Evolutionary conservation across 30 jellyfish, hydroid and myxozoan genomes (phyloP), one percentile per base, ranked within the genome.

Genomic region (Chironex yamaguchii): DNA sequence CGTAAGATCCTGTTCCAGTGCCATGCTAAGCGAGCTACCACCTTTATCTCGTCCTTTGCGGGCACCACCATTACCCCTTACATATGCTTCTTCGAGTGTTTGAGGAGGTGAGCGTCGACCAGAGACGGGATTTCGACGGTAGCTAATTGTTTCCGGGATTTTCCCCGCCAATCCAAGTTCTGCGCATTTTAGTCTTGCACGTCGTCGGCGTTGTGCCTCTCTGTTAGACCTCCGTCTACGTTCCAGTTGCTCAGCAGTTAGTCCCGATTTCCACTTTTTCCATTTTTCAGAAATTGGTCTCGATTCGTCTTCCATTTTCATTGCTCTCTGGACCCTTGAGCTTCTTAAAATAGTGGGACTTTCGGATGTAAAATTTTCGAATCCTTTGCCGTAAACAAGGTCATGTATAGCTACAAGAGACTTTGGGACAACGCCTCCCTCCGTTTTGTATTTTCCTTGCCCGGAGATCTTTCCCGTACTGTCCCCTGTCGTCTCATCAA

Each of bases 161-260:
- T 42, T 42, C 13, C 58, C 58, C 9, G 13, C 17, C 58, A 42
- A 6, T 42, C 58, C 58, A 6, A 42, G 17, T 42, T 42, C 58
- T 6, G 58, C 58, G 58, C 58, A 42, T 17, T 92, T 77, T 69
- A 93, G 65, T 4, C 98, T 70, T 72, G 97, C 89, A 25, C 98
- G 75, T 49, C 98, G 71, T 13, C 98, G 92, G 26, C 98, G 62
- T 54, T 93, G 98, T 1, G 98, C 98, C 66, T 93, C 98, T 17
- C 98, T 93, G 24, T 93, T 93, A 6, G 98, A 93, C 76, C 89
- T 88, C 29, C 98, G 76, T 24, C 98, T 34, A 14, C 98, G 76
- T 51, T 93, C 98, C 14, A 93, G 81, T 75, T 93, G 98, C 17
- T 84, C 95, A 27, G 62, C 92, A 28, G 96, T 65, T 4, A 91